Evolutionary conservation across 1,140 invertebrate species (phyloP).

Genomic region (Trichonephila clavipes): DNA sequence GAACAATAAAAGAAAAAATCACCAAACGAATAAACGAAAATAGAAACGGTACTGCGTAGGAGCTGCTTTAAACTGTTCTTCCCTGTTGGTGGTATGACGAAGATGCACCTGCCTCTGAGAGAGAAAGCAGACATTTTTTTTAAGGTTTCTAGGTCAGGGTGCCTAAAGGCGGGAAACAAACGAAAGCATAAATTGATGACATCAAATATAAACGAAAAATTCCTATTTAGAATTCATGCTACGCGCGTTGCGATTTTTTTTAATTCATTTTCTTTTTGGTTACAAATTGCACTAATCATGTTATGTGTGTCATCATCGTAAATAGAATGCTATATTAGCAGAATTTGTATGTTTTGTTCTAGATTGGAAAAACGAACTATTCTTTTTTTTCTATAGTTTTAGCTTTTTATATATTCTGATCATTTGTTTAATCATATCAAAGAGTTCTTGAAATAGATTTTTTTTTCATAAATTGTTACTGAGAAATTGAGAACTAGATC

Average conservation of each 20-base stretch:
- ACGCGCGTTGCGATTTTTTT: not conserved
- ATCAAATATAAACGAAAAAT: not conserved
- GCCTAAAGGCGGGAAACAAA: not conserved
- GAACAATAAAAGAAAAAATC: not conserved
- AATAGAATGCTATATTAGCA: not conserved
- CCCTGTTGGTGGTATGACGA: constrained; percentile 12
- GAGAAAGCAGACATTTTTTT: constrained; percentile 30
- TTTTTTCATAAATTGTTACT: too few relatives aligned
- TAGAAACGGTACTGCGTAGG: not conserved
- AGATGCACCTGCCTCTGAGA: constrained; percentile 11
- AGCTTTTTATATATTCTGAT: not conserved
- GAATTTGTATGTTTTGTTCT: not conserved
- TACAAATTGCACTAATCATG: not conserved
- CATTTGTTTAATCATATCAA: too few relatives aligned
- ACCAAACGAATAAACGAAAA: not conserved
- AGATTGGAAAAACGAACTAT: not conserved
- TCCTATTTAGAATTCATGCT: not conserved
- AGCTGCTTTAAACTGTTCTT: not conserved
- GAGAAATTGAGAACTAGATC: too few relatives aligned
- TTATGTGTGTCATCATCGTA: not conserved
- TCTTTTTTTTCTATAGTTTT: not conserved
- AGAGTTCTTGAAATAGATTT: too few relatives aligned
- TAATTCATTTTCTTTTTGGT: not conserved
- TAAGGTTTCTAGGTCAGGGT: constrained; percentile 33
- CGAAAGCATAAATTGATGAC: not conserved